phyloP scores from a whole-genome alignment of 1,140 invertebrate genomes.

The Penaeus chinensis region DNA sequence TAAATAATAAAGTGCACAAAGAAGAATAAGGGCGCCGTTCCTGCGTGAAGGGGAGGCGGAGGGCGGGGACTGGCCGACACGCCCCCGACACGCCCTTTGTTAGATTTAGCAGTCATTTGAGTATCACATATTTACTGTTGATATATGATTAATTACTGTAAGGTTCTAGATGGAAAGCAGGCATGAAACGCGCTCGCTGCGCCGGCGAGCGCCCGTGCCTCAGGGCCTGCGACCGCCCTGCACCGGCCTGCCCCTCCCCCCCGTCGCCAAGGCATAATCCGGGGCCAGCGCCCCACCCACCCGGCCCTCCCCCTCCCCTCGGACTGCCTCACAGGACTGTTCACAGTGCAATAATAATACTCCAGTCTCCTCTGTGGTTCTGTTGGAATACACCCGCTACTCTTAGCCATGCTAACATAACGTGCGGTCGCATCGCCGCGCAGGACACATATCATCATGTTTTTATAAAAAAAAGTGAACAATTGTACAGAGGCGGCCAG shows the following conservation, averaged over 20 bases:
- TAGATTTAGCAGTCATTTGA: constrained; percentile 22
- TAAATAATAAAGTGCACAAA: no score
- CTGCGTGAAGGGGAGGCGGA: constrained; percentile 23
- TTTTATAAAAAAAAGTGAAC: constrained; percentile 53
- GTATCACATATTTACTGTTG: constrained; percentile 29
- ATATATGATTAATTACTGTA: constrained; percentile 33
- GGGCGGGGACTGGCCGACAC: constrained; percentile 22
- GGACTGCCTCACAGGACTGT: constrained; percentile 45
- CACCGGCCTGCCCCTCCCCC: constrained; percentile 6
- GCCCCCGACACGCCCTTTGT: constrained; percentile 10
- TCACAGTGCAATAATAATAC: constrained; percentile 60
- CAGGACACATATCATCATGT: constrained; percentile 58
- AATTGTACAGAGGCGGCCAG: constrained; percentile 58
- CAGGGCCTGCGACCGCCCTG: constrained; percentile 21
- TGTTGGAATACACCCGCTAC: constrained; percentile 42
- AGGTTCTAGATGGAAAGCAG: constrained; percentile 25
- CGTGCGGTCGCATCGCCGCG: constrained; percentile 27
- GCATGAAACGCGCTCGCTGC: constrained; percentile 33
- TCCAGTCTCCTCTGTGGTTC: constrained; percentile 45
- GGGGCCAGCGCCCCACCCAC: background rate
- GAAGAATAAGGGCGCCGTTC: constrained; percentile 20
- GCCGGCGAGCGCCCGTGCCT: constrained; percentile 38
- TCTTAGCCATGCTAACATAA: constrained; percentile 46
- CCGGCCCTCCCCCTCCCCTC: constrained; percentile 37
- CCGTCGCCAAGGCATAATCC: background rate